Base-by-base conservation (phyloP, 30 jellyfish, hydroid and myxozoan genomes). In the Cassiopea andromeda region DNA sequence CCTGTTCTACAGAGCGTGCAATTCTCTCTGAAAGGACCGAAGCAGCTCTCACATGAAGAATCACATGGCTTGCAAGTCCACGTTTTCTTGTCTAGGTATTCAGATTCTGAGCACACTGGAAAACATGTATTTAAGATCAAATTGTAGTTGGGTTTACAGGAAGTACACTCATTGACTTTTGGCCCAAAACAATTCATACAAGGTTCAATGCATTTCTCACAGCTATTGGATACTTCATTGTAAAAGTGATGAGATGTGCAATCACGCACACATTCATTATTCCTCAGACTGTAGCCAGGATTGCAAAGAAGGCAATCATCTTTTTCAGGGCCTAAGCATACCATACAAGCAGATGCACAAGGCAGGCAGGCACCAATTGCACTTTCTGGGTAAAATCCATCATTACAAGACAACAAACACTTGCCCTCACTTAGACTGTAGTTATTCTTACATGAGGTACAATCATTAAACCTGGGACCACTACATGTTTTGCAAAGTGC, bases 1-100 rank as follows among this genome's bases (percentile, higher is more conserved):
- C 94, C 97, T 17, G 78, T 86, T 57, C 73, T 88, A 64, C 99
- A 95, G 8, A 84, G 86, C 27, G 97, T 89, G 94, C 99, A 95
- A 73, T 95, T 97, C 70, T 89, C 59, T 1, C 91, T 72, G 59
- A 78, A 72, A 1, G 94, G 83, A 17, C 98, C 99, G 75, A 72
- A 81, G 92, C 99, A 96, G 19, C 97, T 46, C 18, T 90, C 97
- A 82, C 99, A 96, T 1, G 98, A 90, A 4, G 82, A 57, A 80
- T 92, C 98, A 70, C 99, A 96, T 13, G 50, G 67, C 44, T 78
- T 77, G 73, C 99, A 96, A 18, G 67, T 79, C 78, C 92, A 66
- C 44, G 85, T 89, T 61, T 85, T 67, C 1, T 48, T 88, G 60
- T 84, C 89, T 15, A 77, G 77, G 77, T 73, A 90, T 59, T 83